Evolutionary conservation across 1,140 invertebrate genomes (phyloP).

Genomic region (Zaprionus gabonicus): DNA sequence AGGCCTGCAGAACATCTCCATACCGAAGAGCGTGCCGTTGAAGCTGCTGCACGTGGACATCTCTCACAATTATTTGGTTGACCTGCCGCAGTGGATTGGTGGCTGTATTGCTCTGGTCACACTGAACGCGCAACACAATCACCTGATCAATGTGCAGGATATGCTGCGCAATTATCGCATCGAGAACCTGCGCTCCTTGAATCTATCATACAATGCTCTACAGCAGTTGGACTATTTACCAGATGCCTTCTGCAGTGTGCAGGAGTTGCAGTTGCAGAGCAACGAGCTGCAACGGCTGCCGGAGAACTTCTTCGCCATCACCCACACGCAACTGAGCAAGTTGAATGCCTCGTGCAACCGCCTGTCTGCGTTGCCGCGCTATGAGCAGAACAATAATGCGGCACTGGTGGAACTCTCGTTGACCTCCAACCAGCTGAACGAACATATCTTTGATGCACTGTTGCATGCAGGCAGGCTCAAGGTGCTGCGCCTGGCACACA

Average conservation of each 20-base stretch:
- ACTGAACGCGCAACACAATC: constrained; percentile 91
- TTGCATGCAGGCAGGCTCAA: constrained; percentile 88
- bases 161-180: constrained; percentile 90
- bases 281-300: constrained; percentile 90
- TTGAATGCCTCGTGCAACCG: constrained; percentile 92
- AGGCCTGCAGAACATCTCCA: constrained; percentile 69
- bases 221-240: constrained; percentile 89
- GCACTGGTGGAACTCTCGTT: constrained; percentile 90
- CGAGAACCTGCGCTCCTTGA: constrained; percentile 88
- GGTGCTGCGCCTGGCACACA: constrained; percentile 91
- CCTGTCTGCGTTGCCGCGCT: constrained; percentile 87
- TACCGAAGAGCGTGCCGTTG: constrained; percentile 84
- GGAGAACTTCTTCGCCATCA: constrained; percentile 90
- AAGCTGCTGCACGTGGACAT: constrained; percentile 91
- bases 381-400: constrained; percentile 86
- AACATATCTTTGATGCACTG: constrained; percentile 89
- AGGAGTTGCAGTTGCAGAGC: constrained; percentile 90
- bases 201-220: constrained; percentile 91
- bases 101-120: constrained; percentile 90
- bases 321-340: constrained; percentile 88
- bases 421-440: constrained; percentile 91
- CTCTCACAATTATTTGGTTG: constrained; percentile 90
- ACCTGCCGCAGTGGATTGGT: constrained; percentile 91
- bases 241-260: constrained; percentile 87
- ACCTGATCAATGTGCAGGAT: constrained; percentile 88